A percentile compares a stretch with the other conserved stretches of the same genome.
phyloP scores from a whole-genome alignment of 1,140 invertebrate genomes.

The Calycopis cecrops region DNA sequence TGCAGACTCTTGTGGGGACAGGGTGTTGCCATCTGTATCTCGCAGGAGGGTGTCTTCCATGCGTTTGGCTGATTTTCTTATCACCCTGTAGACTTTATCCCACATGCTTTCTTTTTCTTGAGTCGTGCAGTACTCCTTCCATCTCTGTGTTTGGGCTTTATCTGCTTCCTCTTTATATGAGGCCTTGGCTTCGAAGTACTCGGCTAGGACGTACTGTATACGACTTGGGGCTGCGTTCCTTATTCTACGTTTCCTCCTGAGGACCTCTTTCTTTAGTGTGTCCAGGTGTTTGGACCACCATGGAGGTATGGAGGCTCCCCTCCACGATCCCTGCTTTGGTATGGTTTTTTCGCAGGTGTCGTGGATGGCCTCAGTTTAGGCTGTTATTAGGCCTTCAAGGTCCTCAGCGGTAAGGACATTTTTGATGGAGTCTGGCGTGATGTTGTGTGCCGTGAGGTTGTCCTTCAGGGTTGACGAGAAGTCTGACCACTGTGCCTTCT shows the following conservation, averaged over 20 bases:
- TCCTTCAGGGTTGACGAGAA: neutral
- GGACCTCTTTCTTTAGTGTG: neutral
- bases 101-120: neutral
- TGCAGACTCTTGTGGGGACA: slow-evolving; percentile 1
- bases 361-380: slow-evolving; percentile 18
- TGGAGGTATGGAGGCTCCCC: slow-evolving; percentile 10
- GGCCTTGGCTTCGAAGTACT: neutral
- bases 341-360: slow-evolving; percentile 23
- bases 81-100: neutral
- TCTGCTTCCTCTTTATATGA: neutral
- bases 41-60: neutral
- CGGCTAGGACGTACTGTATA: neutral
- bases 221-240: neutral
- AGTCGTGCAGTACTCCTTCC: slow-evolving; percentile 4
- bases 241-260: neutral
- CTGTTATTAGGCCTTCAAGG: slow-evolving; percentile 13
- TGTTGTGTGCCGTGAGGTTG: neutral
- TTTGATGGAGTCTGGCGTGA: neutral
- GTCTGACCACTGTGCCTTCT: no score
- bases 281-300: slow-evolving; percentile 28
- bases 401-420: slow-evolving; percentile 2
- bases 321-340: slow-evolving; percentile 8
- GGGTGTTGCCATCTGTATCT: neutral
- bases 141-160: neutral
- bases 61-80: neutral